Evolutionary conservation across 2,888 invertebrate genomes (phyloP).

Genomic region (Drosophila kambysellisi): DNA sequence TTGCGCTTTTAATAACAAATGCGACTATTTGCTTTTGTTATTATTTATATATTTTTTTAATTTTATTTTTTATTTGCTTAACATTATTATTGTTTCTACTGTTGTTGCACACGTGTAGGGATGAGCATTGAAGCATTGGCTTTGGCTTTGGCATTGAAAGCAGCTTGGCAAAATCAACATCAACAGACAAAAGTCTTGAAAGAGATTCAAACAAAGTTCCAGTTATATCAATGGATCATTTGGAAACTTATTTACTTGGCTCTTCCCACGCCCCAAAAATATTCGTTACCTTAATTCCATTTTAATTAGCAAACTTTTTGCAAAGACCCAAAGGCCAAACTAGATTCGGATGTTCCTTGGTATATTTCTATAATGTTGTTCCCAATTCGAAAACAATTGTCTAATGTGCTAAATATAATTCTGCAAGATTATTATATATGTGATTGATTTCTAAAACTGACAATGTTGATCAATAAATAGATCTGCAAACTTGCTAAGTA

Average conservation of each 20-base stretch:
- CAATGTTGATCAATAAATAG: neutral
- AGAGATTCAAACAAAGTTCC: constrained; percentile 6
- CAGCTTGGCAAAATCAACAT: constrained; percentile 48
- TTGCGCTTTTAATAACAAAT: constrained; percentile 62
- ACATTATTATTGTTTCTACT: constrained; percentile 20
- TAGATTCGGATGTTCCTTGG: neutral
- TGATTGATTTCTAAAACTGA: neutral
- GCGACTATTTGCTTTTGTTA: constrained; percentile 54
- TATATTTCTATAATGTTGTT: neutral
- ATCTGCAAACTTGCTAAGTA: neutral
- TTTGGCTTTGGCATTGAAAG: constrained; percentile 71
- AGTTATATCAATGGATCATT: constrained; percentile 26
- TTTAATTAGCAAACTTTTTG: constrained; percentile 42
- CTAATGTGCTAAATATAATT: neutral
- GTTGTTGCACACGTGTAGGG: constrained; percentile 42
- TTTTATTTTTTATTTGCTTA: constrained; percentile 20
- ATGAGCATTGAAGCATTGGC: constrained; percentile 52
- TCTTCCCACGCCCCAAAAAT: constrained; percentile 50
- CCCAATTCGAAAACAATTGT: neutral
- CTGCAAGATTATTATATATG: neutral
- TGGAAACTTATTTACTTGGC: constrained; percentile 9
- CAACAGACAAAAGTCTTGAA: constrained; percentile 25
- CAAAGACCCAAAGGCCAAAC: neutral
- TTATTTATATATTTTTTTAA: constrained; percentile 23
- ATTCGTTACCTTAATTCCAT: constrained; percentile 36